phyloP scores from a whole-genome alignment of 1,140 invertebrate genomes.

The Drosophila littoralis region DNA sequence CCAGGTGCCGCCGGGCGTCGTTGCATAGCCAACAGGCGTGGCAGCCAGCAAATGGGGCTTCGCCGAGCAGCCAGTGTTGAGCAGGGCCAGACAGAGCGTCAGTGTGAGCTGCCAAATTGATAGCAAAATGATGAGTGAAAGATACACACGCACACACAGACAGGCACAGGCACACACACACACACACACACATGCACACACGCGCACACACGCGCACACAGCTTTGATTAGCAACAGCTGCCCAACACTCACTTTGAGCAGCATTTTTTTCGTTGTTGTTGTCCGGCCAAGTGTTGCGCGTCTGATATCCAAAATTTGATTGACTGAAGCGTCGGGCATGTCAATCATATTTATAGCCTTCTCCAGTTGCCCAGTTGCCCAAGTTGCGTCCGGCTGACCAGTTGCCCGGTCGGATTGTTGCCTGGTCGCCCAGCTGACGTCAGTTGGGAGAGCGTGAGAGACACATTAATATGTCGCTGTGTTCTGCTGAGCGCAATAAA shows the following conservation, averaged over 20 bases:
- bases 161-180: neutral
- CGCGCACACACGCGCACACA: neutral
- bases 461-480: slow-evolving; percentile 66
- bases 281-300: slow-evolving; percentile 13
- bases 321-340: slow-evolving; percentile 48
- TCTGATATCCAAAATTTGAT: slow-evolving; percentile 67
- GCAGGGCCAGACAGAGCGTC: slow-evolving; percentile 35
- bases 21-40: slow-evolving; percentile 66
- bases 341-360: slow-evolving; percentile 82
- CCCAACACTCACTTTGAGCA: slow-evolving; percentile 64
- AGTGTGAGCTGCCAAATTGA: slow-evolving; percentile 56
- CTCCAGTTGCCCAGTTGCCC: neutral
- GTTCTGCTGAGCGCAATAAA: slow-evolving; percentile 54
- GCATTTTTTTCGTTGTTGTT: slow-evolving; percentile 25
- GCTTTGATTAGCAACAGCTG: neutral
- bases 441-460: slow-evolving; percentile 50
- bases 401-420: too few species aligned
- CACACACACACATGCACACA: neutral
- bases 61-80: slow-evolving; percentile 31
- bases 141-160: neutral
- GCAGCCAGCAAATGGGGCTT: slow-evolving; percentile 67
- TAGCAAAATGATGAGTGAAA: neutral
- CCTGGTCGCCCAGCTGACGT: slow-evolving; percentile 18
- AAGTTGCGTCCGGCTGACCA: neutral
- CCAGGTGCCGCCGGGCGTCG: slow-evolving; percentile 48